These are phyloP conservation scores for Orchesella cincta DNA, from an alignment of 1,140 invertebrate genomes.

Conservation along the genomic window DNA sequence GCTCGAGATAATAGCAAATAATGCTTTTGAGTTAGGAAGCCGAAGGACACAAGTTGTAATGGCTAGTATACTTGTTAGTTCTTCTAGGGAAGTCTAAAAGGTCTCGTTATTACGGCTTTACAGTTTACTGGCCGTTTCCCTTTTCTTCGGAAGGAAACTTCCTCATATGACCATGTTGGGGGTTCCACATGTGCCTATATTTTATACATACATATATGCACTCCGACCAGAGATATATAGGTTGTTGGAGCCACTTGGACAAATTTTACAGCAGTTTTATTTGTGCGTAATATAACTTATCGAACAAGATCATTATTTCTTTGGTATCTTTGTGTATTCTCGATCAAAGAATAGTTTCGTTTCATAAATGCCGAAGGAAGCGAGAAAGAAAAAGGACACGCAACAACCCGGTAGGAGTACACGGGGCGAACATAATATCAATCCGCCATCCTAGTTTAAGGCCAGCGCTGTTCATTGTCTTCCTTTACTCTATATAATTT, in stretches of 20 bases:
- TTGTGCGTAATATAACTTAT: slow-evolving; percentile 3
- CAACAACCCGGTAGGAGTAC: not conserved
- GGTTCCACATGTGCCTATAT: too few species aligned
- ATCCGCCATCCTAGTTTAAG: not conserved
- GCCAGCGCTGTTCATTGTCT: not conserved
- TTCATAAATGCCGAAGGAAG: not conserved
- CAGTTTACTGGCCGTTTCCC: not conserved
- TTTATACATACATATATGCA: too few species aligned
- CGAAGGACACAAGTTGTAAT: not conserved
- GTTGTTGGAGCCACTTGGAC: not conserved
- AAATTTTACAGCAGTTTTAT: not conserved
- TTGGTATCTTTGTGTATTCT: not conserved
- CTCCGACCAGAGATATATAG: not conserved
- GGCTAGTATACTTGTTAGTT: not conserved
- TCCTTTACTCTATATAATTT: not conserved
- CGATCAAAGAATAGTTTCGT: not conserved
- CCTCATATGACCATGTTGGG: too few species aligned
- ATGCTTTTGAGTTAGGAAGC: not conserved
- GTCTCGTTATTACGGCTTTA: not conserved
- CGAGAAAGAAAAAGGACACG: not conserved
- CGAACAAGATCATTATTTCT: slow-evolving; percentile 16
- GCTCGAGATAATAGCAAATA: slow-evolving; percentile 14
- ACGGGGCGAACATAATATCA: not conserved
- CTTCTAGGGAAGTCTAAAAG: not conserved
- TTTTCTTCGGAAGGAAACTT: too few species aligned